Base-by-base conservation (phyloP, 2,113 vertebrate genomes). In the Chaetodon auriga region DNA sequence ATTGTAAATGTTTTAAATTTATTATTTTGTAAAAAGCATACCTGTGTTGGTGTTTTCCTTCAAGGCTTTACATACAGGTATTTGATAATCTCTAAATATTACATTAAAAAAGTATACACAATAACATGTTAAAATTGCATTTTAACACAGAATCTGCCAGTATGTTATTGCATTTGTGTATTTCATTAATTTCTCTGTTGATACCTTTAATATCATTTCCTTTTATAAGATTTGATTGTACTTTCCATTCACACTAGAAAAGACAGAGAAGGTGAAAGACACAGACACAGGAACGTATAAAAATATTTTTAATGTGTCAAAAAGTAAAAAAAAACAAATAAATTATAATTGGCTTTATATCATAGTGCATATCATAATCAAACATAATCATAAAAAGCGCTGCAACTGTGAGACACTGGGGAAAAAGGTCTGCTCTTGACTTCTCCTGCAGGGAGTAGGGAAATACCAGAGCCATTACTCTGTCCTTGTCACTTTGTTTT, bases 231-330 rank as follows among this genome's bases (percentile, higher is more conserved):
- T 19, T 21, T 19, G 5, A 19, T 3, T 14, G 1, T 18, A 23
- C 38, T 55, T 46, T 19, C 0, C 8, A 36, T 57, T 18, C 30
- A 21, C 15, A 63, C 14, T 35, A 21, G 21, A 55, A 46, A 41
- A 57, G 55, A 57, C 54, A 23, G 38, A 21, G 8, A 0, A 5
- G 41, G n/a, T 5, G 41, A 75, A 76, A n/a, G 21, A 72, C 1
- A 30, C 23, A 41, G 1, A 75, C 51, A 68, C 69, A 61, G 36
- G 19, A 62, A 61, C 74, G 15, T 94, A 93, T 87, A 93, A 94
- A 95, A 94, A 94, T 95, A 94, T 84, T 51, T 95, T 95, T 93
- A 93, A 90, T 94, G 86, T 88, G 85, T 93, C 83, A 80, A 93
- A 93, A 86, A 89, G 85, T 87, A 90, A 90, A n/a, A 90, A n/a